Evolutionary conservation across 1,140 invertebrate species (phyloP), one percentile per base, ranked within the genome.

Genomic region (Oncopeltus fasciatus): DNA sequence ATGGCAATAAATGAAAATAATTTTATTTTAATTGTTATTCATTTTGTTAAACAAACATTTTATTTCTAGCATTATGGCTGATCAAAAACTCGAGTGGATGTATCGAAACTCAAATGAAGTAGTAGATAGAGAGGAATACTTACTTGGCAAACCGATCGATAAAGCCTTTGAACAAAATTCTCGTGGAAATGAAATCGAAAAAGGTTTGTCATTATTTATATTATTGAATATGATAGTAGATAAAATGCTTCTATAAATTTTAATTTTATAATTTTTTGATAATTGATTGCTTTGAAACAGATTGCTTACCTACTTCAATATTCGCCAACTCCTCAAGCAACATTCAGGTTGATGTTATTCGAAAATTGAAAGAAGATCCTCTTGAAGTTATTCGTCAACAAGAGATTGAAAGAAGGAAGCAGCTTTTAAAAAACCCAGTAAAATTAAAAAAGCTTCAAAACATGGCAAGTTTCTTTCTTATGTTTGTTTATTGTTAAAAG

Each of bases 361-460:
- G 85, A 51, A 95, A 95, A 74, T 78, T 93, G 62, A 81, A 90
- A 72, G 92, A 95, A 75, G 92, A 95, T 79, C 92, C 92, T 0
- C 72, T 95, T 28, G 83, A 90, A 69, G 76, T 83, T 1, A 93
- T 95, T 0, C 88, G 88, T 68, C 85, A 89, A 72, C 81, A 84
- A 61, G 88, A 94, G 75, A 81, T 90, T 72, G 90, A 93, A 75
- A 84, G 84, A 0, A 76, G 85, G 44, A 81, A 81, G 57, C 83
- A 90, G 67, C 74, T 95, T 24, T 71, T 94, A 9, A 85, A 90
- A 67, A 95, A 95, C 81, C 91, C 92, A n/a, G 80, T 94, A 0
- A 90, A 90, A 73, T 75, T 93, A 65, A 90, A 90, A 68, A 83
- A 88, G 73, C 72, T 94, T 1, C 81, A 90, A 70, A 80, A 88